Evolutionary conservation across 1,140 invertebrate species (phyloP).

Genomic region (Drosophila neocordata): DNA sequence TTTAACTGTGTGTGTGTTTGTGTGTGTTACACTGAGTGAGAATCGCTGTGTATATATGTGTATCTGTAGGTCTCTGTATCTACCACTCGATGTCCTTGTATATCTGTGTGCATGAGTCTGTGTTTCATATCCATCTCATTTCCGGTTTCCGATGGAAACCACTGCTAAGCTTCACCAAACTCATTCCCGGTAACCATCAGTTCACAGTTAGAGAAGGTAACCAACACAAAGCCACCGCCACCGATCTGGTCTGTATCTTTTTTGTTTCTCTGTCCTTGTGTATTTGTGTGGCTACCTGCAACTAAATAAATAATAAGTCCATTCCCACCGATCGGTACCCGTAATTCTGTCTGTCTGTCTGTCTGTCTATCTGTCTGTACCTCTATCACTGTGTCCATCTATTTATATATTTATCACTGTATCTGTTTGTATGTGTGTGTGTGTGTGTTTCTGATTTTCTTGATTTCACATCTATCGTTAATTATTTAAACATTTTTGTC

Average conservation of each 20-base stretch:
- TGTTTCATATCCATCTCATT: slow-evolving; percentile 8
- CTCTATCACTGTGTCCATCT: background rate
- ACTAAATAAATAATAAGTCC: no score
- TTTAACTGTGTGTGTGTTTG: slow-evolving; percentile 14
- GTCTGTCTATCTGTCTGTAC: background rate
- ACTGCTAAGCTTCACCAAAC: background rate
- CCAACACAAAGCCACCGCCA: background rate
- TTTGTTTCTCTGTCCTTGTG: background rate
- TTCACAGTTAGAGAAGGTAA: background rate
- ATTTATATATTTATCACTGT: slow-evolving; percentile 16
- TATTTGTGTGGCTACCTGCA: background rate
- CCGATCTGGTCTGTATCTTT: background rate
- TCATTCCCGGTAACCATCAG: background rate
- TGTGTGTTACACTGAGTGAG: slow-evolving; percentile 10
- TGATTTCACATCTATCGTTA: slow-evolving; percentile 40
- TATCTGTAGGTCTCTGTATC: background rate
- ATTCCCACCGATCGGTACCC: no score
- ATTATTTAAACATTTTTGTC: slow-evolving; percentile 24
- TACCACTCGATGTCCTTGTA: background rate
- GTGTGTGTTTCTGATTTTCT: slow-evolving; percentile 30
- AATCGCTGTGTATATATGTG: slow-evolving; percentile 13
- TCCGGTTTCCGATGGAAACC: slow-evolving; percentile 5
- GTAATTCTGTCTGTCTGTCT: no score
- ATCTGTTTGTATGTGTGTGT: slow-evolving; percentile 6
- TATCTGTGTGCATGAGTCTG: background rate